phyloP scores from a whole-genome alignment of 2,888 invertebrate genomes.

The Orthosia gothica region DNA sequence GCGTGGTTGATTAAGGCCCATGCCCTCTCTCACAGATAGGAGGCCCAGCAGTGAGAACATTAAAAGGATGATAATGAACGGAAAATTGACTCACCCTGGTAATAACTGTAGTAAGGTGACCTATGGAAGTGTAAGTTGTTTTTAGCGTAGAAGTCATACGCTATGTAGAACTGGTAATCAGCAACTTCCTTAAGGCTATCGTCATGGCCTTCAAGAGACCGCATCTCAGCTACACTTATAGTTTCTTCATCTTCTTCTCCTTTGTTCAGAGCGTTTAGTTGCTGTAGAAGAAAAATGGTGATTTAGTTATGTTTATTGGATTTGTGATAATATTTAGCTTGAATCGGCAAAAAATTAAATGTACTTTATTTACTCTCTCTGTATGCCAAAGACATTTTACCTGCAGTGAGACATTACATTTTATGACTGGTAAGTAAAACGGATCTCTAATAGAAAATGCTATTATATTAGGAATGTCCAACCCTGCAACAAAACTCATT shows the following conservation, averaged over 20 bases:
- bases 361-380: too few species aligned
- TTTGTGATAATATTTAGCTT: too few species aligned
- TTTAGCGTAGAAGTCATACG: constrained; percentile 97
- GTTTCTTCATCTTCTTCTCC: constrained; percentile 93
- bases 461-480: background rate
- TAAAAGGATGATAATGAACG: too few species aligned
- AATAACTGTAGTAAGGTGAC: constrained; percentile 94
- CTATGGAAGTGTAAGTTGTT: constrained; percentile 96
- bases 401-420: too few species aligned
- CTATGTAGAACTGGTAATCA: constrained; percentile 96
- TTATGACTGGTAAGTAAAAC: background rate
- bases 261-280: constrained; percentile 96
- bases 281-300: constrained; percentile 83
- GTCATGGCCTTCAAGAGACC: constrained; percentile 92
- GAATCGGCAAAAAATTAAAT: too few species aligned
- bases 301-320: background rate
- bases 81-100: constrained; percentile 90
- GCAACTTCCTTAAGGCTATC: constrained; percentile 93
- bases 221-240: constrained; percentile 93
- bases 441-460: too few species aligned
- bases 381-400: too few species aligned
- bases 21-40: too few species aligned
- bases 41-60: too few species aligned
- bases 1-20: too few species aligned
- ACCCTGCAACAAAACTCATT: background rate